Evolutionary conservation across 2,797 vertebrate genomes (phyloP), one percentile per base, ranked within the genome.

Genomic region (Benthosema pterotum): DNA sequence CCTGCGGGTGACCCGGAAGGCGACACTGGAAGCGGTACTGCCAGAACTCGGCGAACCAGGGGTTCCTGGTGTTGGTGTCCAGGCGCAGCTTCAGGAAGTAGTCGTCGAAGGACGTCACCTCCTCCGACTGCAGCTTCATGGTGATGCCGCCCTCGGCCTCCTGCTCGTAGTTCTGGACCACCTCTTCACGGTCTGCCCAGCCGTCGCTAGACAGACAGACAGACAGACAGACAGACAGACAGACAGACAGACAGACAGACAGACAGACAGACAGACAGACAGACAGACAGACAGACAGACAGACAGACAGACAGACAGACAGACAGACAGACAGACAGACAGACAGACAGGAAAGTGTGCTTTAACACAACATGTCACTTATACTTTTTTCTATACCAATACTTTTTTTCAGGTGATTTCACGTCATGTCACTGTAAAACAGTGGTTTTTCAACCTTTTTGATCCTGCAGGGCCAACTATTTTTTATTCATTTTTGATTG

Each of bases 1-100:
- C 97, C 53, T 94, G 92, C 0, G 93, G 90, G 60, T 99, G 95
- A n/a, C 96, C 97, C 0, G 92, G 91, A 22, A 99, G 92, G 52
- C 95, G 95, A 69, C 98, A 99, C 84, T 99, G 97, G 85, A 99
- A 99, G 2, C 96, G 95, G 74, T 99, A 95, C 85, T 99, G 98
- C 98, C 98, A 99, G 90, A 99, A 99, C 84, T 99, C 98, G 0
- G 95, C 72, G 55, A 99, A 99, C 98, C 98, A 99, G 0, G 98
- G 98, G 83, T 99, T 99, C 72, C 98, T 93, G 0, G 86, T 94
- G 83, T 99, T 99, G 57, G 91, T 94, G 75, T 96, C 94, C 85
- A 99, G 87, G 0, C 90, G 94, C 73, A 98, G 91, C 80, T 95
- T 97, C 83, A 99, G 91, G 87, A 95, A 99, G 86, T 99, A 99